Evolutionary conservation across 2,113 vertebrate species (phyloP).

Genomic region (Morone chrysops): DNA sequence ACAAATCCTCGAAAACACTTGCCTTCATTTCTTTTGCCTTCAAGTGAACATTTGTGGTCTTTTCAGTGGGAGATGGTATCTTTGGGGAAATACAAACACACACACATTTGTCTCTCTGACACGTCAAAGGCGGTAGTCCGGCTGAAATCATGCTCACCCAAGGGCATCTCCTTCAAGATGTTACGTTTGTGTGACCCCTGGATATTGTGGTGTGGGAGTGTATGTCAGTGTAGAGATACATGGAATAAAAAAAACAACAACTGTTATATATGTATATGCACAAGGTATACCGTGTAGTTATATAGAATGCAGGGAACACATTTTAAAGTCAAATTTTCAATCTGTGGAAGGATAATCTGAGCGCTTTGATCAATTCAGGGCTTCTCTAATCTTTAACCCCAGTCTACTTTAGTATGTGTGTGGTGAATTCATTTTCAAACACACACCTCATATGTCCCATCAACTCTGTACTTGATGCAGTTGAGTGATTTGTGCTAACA

Average conservation of each 20-base stretch:
- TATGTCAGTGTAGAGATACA: background rate
- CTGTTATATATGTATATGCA: background rate
- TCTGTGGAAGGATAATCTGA: background rate
- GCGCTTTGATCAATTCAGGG: conserved; percentile 19
- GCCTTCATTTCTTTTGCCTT: conserved; percentile 45
- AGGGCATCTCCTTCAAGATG: conserved; percentile 64
- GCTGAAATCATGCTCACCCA: conserved; percentile 64
- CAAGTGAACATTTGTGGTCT: conserved; percentile 51
- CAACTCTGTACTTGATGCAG: conserved; percentile 14
- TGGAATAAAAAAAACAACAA: conserved; percentile 5
- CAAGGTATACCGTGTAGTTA: background rate
- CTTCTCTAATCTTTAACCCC: background rate
- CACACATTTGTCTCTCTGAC: conserved; percentile 67
- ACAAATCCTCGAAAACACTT: conserved; percentile 32
- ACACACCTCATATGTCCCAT: conserved; percentile 17
- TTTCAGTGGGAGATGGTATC: conserved; percentile 58
- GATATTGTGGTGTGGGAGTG: conserved; percentile 25
- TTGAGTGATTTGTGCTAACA: conserved; percentile 17
- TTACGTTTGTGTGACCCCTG: conserved; percentile 47
- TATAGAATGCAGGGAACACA: background rate
- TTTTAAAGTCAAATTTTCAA: conserved; percentile 23
- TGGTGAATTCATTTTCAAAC: conserved; percentile 48
- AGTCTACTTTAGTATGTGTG: conserved; percentile 9
- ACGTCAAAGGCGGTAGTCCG: conserved; percentile 48
- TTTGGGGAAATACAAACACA: conserved; percentile 38